These are phyloP conservation scores for Brenthis daphne DNA, from an alignment of 2,888 invertebrate species.

Conservation along the genomic window DNA sequence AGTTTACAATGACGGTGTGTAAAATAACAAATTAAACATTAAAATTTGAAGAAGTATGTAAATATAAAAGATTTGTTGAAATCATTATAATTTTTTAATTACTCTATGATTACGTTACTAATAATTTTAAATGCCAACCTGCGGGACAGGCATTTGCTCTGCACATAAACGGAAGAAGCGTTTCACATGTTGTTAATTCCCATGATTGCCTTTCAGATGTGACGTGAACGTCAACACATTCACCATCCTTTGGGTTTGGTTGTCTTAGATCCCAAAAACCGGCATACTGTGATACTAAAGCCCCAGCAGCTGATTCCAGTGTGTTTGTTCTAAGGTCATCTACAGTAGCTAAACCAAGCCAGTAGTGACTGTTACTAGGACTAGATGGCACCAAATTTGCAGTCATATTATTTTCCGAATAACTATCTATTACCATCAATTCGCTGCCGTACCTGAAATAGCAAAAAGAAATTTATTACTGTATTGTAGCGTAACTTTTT, in stretches of 20 bases:
- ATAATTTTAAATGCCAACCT: constrained; percentile 72
- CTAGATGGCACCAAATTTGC: constrained; percentile 88
- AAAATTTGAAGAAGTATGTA: too few species aligned
- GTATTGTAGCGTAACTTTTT: not conserved
- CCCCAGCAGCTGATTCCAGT: constrained; percentile 95
- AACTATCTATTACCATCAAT: constrained; percentile 94
- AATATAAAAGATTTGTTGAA: too few species aligned
- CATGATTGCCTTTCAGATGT: constrained; percentile 92
- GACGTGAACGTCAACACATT: constrained; percentile 92
- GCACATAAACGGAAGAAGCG: constrained; percentile 96
- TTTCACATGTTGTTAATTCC: constrained; percentile 97
- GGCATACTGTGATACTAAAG: constrained; percentile 94
- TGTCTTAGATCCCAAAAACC: constrained; percentile 96
- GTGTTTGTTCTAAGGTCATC: constrained; percentile 96
- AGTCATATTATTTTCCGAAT: constrained; percentile 95
- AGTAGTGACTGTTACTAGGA: constrained; percentile 89
- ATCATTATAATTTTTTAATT: too few species aligned
- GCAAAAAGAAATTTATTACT: not conserved
- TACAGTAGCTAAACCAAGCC: constrained; percentile 94
- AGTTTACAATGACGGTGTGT: too few species aligned
- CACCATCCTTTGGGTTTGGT: constrained; percentile 93
- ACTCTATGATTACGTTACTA: too few species aligned
- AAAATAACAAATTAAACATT: too few species aligned
- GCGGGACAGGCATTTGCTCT: constrained; percentile 94
- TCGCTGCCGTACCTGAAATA: constrained; percentile 95